Evolutionary conservation across 2,888 invertebrate species (phyloP).

Genomic region (Drosophila sordidula): DNA sequence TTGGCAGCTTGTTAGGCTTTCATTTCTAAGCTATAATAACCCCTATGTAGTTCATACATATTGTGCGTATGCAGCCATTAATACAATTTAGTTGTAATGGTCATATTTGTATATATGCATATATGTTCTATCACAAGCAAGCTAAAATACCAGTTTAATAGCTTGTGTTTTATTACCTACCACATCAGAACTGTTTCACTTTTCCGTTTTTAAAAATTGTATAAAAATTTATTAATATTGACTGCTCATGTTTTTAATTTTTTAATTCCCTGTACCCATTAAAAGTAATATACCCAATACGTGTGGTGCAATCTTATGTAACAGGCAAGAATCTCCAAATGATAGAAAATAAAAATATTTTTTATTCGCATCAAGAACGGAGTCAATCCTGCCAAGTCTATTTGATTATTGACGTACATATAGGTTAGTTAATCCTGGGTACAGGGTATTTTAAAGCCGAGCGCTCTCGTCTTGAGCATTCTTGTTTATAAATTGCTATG

Average conservation of each 20-base stretch:
- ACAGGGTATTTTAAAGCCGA: constrained; percentile 2
- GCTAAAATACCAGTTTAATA: constrained; percentile 20
- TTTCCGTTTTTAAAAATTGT: constrained; percentile 42
- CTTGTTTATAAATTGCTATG: constrained; percentile 39
- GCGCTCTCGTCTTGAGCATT: constrained; percentile 3
- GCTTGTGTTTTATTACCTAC: constrained; percentile 20
- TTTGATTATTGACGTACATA: constrained; percentile 35
- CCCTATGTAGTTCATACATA: constrained; percentile 42
- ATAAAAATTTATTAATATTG: constrained; percentile 35
- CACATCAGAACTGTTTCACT: constrained; percentile 20
- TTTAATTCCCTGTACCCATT: constrained; percentile 9
- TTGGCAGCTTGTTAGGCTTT: constrained; percentile 44
- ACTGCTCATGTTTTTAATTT: constrained; percentile 31
- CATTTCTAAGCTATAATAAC: constrained; percentile 39
- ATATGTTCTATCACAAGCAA: constrained; percentile 11
- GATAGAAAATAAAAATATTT: constrained; percentile 3
- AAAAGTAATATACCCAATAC: neutral
- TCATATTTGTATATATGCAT: constrained; percentile 14
- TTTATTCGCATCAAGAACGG: neutral
- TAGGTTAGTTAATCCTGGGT: constrained; percentile 4
- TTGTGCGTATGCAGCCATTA: constrained; percentile 39
- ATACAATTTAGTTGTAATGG: constrained; percentile 37
- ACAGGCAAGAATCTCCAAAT: constrained; percentile 1
- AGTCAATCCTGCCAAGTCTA: constrained; percentile 1
- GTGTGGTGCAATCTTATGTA: constrained; percentile 8